Evolutionary conservation across 2,888 invertebrate species (phyloP).

Genomic region (Sceliomorpha sp.): DNA sequence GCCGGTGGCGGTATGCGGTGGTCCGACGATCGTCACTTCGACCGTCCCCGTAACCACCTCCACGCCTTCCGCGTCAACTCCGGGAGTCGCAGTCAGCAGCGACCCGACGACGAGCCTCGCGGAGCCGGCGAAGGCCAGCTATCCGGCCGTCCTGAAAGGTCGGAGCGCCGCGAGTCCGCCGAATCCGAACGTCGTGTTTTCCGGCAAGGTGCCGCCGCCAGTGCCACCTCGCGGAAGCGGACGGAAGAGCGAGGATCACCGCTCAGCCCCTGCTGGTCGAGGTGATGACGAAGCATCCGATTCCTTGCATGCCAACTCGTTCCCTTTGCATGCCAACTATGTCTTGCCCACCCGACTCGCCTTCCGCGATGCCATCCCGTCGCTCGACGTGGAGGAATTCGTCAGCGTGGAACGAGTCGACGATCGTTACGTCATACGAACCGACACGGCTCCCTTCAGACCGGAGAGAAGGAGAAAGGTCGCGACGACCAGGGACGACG

Average conservation of each 20-base stretch:
- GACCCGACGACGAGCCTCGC: conserved; percentile 59
- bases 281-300: conserved; percentile 73
- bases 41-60: conserved; percentile 74
- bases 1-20: conserved; percentile 64
- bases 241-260: conserved; percentile 66
- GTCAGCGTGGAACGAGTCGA: conserved; percentile 71
- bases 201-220: conserved; percentile 89
- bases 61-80: conserved; percentile 66
- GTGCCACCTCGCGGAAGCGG: conserved; percentile 89
- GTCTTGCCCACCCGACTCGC: conserved; percentile 11
- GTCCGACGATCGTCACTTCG: conserved; percentile 80
- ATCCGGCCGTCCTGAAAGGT: conserved; percentile 89
- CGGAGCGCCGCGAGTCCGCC: conserved; percentile 81
- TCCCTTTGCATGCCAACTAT: conserved; percentile 58
- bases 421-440: conserved; percentile 68
- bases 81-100: conserved; percentile 50
- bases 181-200: conserved; percentile 82
- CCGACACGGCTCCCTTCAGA: conserved; percentile 73
- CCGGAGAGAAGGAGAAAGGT: conserved; percentile 65
- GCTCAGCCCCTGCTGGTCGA: conserved; percentile 70
- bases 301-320: conserved; percentile 67
- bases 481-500: not conserved
- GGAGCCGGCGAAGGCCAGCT: conserved; percentile 78
- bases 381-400: conserved; percentile 70
- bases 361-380: conserved; percentile 10